phyloP scores from a whole-genome alignment of 2,888 invertebrate species.

The Limnephilus marmoratus region DNA sequence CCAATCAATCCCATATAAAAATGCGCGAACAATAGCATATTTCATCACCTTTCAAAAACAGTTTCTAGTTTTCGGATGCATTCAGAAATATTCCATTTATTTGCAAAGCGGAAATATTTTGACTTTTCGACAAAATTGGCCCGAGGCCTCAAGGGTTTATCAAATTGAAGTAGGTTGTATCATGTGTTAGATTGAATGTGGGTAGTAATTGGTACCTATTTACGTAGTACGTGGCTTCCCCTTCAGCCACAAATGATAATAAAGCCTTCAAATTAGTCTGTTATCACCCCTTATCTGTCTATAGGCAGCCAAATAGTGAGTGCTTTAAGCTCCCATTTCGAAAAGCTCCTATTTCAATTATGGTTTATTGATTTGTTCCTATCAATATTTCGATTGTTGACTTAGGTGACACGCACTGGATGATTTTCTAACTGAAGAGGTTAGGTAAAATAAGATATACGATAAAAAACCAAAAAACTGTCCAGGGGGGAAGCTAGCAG shows the following conservation, averaged over 20 bases:
- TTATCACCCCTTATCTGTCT: not conserved
- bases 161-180: not conserved
- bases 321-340: not conserved
- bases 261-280: not conserved
- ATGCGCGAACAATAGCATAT: no score
- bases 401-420: not conserved
- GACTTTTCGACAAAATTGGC: no score
- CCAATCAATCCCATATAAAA: no score
- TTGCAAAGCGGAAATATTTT: no score
- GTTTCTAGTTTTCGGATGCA: no score
- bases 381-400: not conserved
- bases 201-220: not conserved
- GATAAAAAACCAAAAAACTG: no score
- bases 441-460: no score
- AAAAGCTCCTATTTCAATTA: not conserved
- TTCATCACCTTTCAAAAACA: no score
- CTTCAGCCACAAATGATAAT: not conserved
- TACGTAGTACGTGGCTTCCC: not conserved
- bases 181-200: not conserved
- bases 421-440: not conserved
- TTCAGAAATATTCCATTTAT: no score
- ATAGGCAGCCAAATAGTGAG: not conserved
- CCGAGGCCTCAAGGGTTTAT: no score
- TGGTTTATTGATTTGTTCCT: not conserved
- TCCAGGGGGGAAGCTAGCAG: no score